Evolutionary conservation across 2,797 vertebrate species (phyloP).

Genomic region (Falco biarmicus): DNA sequence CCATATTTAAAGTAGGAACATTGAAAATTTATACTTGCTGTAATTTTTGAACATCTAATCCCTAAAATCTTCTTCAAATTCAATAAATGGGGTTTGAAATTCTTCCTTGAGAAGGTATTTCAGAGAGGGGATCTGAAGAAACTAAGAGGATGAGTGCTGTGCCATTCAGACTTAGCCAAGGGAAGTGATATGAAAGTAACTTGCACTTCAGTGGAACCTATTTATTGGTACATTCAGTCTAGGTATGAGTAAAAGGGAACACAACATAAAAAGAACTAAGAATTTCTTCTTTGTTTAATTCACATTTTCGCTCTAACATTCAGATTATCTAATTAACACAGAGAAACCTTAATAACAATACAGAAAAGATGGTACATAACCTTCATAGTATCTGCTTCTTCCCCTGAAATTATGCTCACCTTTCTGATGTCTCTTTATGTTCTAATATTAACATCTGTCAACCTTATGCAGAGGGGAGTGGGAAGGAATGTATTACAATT

Average conservation of each 20-base stretch:
- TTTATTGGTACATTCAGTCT: not conserved
- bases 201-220: fast-evolving
- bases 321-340: not conserved
- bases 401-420: not conserved
- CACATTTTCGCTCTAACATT: not conserved
- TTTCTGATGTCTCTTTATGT: not conserved
- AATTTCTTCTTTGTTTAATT: not conserved
- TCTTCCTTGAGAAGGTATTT: not conserved
- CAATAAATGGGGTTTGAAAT: not conserved
- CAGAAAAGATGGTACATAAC: not conserved
- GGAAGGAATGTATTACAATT: not conserved
- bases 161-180: not conserved
- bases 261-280: not conserved
- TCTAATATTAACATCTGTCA: not conserved
- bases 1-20: not conserved
- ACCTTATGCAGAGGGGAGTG: not conserved
- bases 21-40: not conserved
- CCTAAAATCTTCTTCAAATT: not conserved
- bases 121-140: not conserved
- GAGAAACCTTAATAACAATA: not conserved
- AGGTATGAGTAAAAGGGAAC: not conserved
- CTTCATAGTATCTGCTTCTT: not conserved
- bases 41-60: not conserved
- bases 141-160: not conserved
- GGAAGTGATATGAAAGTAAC: not conserved